Evolutionary conservation across 2,113 vertebrate species (phyloP).

Genomic region (Pseudopodoces humilis): DNA sequence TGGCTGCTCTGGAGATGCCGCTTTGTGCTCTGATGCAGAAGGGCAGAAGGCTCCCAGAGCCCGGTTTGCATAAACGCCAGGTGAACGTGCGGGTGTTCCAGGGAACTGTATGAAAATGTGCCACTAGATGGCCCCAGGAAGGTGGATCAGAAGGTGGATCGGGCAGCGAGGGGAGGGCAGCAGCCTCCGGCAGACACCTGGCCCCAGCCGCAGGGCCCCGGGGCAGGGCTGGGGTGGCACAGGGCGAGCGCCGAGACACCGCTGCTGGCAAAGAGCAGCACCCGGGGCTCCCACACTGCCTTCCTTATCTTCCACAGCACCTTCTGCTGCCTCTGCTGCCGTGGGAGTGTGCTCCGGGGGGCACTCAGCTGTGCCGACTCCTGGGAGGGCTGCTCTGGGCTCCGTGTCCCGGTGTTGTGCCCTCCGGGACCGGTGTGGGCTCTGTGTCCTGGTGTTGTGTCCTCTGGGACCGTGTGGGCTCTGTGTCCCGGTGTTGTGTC

Average conservation of each 20-base stretch:
- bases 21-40: neutral
- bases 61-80: neutral
- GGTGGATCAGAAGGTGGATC: neutral
- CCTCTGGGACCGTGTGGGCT: neutral
- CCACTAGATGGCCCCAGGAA: slow-evolving; percentile 65
- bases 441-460: neutral
- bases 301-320: neutral
- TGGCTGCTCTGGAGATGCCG: neutral
- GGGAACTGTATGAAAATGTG: neutral
- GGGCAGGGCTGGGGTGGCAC: neutral
- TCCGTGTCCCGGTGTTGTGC: accelerated
- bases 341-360: accelerated
- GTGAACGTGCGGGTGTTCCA: accelerated
- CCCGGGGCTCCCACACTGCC: neutral
- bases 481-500: accelerated
- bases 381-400: accelerated
- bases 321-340: neutral
- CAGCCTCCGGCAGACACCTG: neutral
- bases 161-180: neutral
- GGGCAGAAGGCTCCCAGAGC: neutral
- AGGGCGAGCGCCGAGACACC: neutral
- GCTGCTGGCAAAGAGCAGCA: neutral
- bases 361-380: accelerated
- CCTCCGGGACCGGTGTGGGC: neutral
- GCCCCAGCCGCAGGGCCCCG: neutral